These are phyloP conservation scores for Eptatretus atami DNA, from an alignment of 2,797 vertebrate species.

Conservation along the genomic window DNA sequence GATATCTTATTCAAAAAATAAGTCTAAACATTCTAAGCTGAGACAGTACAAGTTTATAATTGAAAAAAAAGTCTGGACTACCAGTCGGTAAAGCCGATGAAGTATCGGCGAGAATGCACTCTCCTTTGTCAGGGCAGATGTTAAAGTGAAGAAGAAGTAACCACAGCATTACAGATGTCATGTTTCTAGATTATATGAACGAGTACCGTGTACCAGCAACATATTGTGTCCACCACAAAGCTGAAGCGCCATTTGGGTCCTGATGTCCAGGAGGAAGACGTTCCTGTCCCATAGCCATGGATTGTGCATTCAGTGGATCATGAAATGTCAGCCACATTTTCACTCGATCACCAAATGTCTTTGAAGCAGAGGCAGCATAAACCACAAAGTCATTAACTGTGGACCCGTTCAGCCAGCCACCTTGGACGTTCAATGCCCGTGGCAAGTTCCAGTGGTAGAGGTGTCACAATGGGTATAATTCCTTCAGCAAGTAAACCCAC, in stretches of 20 bases:
- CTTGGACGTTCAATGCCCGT: conserved; percentile 34
- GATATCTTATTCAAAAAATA: no score
- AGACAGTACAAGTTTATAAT: no score
- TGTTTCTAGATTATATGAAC: neutral
- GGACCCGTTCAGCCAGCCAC: conserved; percentile 52
- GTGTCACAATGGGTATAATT: conserved; percentile 40
- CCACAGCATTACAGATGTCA: no score
- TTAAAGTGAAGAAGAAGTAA: no score
- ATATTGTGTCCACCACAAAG: conserved; percentile 54
- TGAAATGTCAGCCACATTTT: conserved; percentile 75
- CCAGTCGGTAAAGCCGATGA: no score
- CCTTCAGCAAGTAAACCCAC: conserved; percentile 24
- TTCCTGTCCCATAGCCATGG: conserved; percentile 55
- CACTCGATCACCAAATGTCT: conserved; percentile 40
- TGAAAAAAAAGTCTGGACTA: no score
- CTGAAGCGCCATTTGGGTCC: conserved; percentile 15
- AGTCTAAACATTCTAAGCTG: no score
- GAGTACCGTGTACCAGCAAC: conserved; percentile 36
- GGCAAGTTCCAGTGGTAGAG: conserved; percentile 88
- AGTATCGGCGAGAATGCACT: no score
- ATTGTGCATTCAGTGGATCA: conserved; percentile 51
- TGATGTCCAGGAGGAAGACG: conserved; percentile 48
- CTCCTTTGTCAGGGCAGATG: no score
- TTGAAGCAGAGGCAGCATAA: conserved; percentile 57
- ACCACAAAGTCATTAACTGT: conserved; percentile 34